Evolutionary conservation across 2,113 vertebrate species (phyloP), one percentile per base, ranked within the genome.

Genomic region (Pleuronectes platessa): DNA sequence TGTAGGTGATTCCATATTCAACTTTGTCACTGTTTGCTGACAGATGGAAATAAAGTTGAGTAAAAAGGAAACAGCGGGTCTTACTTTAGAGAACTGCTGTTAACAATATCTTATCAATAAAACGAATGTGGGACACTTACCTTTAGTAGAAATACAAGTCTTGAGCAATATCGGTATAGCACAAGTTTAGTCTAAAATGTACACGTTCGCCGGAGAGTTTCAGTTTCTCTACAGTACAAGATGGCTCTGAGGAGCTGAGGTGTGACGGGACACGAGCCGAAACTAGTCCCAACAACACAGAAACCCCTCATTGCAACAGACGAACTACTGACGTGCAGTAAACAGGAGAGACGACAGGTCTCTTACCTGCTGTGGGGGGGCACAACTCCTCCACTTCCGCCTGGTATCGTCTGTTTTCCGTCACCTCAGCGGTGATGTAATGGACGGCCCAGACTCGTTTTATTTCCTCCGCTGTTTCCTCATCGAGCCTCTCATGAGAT

Each of bases 391-490:
- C 1, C 18, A 15, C 51, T 54, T 54, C 18, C 0, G 27, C 58
- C 24, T 11, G 53, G 3, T 49, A 12, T 23, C 27, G 61, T 14
- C 35, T 56, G 2, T 13, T 27, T 37, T 67, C 59, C 26, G 31
- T 40, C 27, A 18, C 53, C 61, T 68, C 14, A 47, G 27, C 18
- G 58, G 0, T 6, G 35, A 17, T 59, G 51, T 12, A 65, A 53
- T 18, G 20, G 56, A 55, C 31, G 20, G 12, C 47, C 21, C 20
- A 37, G 78, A 86, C 82, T 74, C 71, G 17, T 20, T 27, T 40
- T 79, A 79, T 79, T 91, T 89, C 78, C 86, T 90, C 1, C 90
- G 90, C 62, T 79, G 82, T 82, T 90, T 90, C 79, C 61, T 87
- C 90, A 90, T 89, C 51, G 63, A 83, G 15, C 47, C 65, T 17